phyloP scores from a whole-genome alignment of 2,888 invertebrate genomes.

The Camptogramma bilineatum region DNA sequence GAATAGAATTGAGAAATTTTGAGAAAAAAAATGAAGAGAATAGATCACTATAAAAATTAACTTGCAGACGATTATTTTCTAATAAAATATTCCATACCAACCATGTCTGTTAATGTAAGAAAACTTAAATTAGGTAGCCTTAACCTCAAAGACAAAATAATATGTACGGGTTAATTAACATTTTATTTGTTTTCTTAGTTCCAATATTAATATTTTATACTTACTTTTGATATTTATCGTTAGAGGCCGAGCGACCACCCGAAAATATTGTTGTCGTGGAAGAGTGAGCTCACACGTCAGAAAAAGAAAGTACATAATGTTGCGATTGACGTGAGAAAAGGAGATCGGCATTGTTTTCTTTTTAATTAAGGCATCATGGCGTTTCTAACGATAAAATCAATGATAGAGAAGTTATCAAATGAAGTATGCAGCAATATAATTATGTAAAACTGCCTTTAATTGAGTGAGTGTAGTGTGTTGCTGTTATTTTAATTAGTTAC shows the following conservation, averaged over 20 bases:
- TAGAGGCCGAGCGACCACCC: too few species aligned
- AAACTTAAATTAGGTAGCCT: slow-evolving; percentile 22
- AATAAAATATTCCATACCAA: slow-evolving; percentile 21
- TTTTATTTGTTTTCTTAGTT: slow-evolving; percentile 25
- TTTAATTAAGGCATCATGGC: too few species aligned
- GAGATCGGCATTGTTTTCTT: too few species aligned
- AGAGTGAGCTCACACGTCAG: too few species aligned
- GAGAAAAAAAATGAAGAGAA: background rate
- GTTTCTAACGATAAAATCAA: too few species aligned
- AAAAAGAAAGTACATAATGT: too few species aligned
- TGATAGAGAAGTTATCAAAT: too few species aligned
- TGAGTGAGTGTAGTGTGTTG: slow-evolving; percentile 46
- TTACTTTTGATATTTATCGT: background rate
- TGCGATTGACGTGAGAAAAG: too few species aligned
- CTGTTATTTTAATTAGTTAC: slow-evolving; percentile 37
- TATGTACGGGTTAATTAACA: slow-evolving; percentile 21
- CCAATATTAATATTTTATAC: slow-evolving; percentile 10
- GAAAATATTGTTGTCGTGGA: too few species aligned
- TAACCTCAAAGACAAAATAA: slow-evolving; percentile 20
- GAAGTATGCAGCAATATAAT: slow-evolving; percentile 31
- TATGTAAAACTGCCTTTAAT: slow-evolving; percentile 44
- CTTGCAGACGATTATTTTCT: slow-evolving; percentile 5
- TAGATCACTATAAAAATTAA: background rate
- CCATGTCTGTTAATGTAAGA: slow-evolving; percentile 21
- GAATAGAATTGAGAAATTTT: slow-evolving; percentile 3